phyloP scores from a whole-genome alignment of 2,888 invertebrate genomes.

The Drosophila histrio region DNA sequence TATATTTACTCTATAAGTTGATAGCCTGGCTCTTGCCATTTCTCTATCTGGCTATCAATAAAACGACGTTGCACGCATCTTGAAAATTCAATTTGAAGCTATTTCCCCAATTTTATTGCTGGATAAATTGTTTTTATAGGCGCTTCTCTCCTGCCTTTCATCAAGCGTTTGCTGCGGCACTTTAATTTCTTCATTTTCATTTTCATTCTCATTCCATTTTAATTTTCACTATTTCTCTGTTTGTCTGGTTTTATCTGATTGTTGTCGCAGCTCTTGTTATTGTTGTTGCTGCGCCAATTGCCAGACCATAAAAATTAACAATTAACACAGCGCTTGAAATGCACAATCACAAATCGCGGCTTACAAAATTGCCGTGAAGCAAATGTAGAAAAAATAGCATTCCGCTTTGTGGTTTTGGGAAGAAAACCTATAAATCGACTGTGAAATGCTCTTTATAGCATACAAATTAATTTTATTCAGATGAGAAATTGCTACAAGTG shows the following conservation, averaged over 20 bases:
- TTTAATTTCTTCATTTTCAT: slow-evolving; percentile 72
- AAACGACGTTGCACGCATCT: slow-evolving; percentile 50
- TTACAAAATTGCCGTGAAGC: slow-evolving; percentile 72
- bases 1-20: slow-evolving; percentile 21
- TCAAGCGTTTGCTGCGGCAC: slow-evolving; percentile 19
- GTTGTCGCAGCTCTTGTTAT: slow-evolving; percentile 25
- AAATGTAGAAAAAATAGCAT: slow-evolving; percentile 33
- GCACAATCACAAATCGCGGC: slow-evolving; percentile 75
- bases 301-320: slow-evolving; percentile 83
- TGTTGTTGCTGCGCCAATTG: slow-evolving; percentile 60
- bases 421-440: not conserved
- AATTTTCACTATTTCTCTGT: slow-evolving; percentile 7
- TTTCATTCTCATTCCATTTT: not conserved
- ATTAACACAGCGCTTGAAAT: slow-evolving; percentile 74
- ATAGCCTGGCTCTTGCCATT: not conserved
- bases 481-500: no score
- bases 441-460: slow-evolving; percentile 7
- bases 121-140: slow-evolving; percentile 82
- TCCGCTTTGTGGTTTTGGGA: not conserved
- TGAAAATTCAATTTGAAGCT: slow-evolving; percentile 70
- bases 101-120: slow-evolving; percentile 74
- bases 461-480: no score
- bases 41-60: slow-evolving; percentile 55
- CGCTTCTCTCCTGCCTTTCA: slow-evolving; percentile 16
- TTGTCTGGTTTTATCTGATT: slow-evolving; percentile 39